These are phyloP conservation scores for Terebella lapidaria DNA, from an alignment of 2,888 invertebrate species.

Conservation along the genomic window DNA sequence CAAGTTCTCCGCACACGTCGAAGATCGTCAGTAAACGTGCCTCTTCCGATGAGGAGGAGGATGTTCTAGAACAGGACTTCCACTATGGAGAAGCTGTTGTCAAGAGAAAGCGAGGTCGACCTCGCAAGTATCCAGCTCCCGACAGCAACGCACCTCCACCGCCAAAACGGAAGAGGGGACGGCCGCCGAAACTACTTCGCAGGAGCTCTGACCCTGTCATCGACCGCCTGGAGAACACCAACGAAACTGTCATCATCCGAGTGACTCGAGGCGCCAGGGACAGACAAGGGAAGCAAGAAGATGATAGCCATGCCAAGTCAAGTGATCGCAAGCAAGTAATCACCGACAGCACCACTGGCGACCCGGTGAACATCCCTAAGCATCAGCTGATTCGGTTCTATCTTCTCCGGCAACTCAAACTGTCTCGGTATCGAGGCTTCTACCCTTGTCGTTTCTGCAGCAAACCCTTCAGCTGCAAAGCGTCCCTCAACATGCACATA, in stretches of 20 bases:
- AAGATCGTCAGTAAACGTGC: conserved; percentile 1
- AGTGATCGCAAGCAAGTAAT: background rate
- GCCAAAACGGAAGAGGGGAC: background rate
- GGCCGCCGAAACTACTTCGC: background rate
- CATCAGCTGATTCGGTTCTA: background rate
- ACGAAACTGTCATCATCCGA: background rate
- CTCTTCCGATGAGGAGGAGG: conserved; percentile 11
- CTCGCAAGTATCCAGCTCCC: background rate
- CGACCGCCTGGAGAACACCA: background rate
- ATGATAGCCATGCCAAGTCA: too few species aligned
- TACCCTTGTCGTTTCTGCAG: background rate
- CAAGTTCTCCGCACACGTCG: background rate
- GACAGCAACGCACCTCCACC: background rate
- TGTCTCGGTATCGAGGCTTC: background rate
- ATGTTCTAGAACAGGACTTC: background rate
- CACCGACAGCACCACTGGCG: background rate
- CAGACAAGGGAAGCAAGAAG: too few species aligned
- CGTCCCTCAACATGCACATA: background rate
- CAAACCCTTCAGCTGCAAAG: background rate
- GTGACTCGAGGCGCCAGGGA: background rate
- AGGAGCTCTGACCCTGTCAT: too few species aligned
- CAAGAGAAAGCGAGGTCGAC: background rate
- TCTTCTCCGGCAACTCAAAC: background rate
- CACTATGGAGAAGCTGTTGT: background rate
- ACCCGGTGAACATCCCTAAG: background rate